Percentiles rank a stretch among this genome's conserved stretches.
Evolutionary conservation across 35 echinoderm and acorn worm species (phyloP).

Genomic region (Apostichopus parvimensis): DNA sequence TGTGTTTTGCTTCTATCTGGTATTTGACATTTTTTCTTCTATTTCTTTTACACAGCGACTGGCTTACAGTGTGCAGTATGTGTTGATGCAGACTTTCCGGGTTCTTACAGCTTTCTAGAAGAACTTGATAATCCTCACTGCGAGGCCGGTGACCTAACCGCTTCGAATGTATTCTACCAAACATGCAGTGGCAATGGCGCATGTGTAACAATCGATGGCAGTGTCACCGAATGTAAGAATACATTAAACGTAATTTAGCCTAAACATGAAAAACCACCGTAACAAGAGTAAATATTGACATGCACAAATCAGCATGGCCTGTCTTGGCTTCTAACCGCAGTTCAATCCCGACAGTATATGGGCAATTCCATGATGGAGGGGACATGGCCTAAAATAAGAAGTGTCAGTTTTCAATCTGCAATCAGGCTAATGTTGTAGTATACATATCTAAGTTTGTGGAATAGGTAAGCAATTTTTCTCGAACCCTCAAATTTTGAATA

Average conservation of each 20-base stretch:
- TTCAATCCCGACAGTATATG: too few species aligned
- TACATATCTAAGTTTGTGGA: too few species aligned
- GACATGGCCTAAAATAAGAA: too few species aligned
- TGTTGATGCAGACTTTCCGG: background rate
- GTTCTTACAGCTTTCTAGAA: background rate
- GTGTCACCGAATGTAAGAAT: slow-evolving; percentile 18
- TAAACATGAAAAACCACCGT: background rate
- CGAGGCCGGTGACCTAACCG: background rate
- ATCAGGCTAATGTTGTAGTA: too few species aligned
- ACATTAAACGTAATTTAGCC: background rate
- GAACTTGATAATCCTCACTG: slow-evolving; percentile 32
- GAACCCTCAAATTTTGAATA: too few species aligned
- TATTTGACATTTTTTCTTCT: background rate
- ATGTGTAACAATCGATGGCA: slow-evolving; percentile 1
- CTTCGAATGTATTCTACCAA: background rate
- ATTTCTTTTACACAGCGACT: background rate
- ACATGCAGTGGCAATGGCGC: slow-evolving; percentile 18
- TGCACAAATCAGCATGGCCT: too few species aligned
- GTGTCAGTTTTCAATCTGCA: too few species aligned
- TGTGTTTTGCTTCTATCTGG: background rate
- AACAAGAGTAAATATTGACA: background rate
- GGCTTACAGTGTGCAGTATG: slow-evolving; percentile 26
- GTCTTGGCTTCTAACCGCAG: too few species aligned
- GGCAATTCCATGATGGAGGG: too few species aligned
- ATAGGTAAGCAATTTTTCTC: too few species aligned